Evolutionary conservation across 2,888 invertebrate genomes (phyloP), one percentile per base, ranked within the genome.

Genomic region (Hetaerina titia): DNA sequence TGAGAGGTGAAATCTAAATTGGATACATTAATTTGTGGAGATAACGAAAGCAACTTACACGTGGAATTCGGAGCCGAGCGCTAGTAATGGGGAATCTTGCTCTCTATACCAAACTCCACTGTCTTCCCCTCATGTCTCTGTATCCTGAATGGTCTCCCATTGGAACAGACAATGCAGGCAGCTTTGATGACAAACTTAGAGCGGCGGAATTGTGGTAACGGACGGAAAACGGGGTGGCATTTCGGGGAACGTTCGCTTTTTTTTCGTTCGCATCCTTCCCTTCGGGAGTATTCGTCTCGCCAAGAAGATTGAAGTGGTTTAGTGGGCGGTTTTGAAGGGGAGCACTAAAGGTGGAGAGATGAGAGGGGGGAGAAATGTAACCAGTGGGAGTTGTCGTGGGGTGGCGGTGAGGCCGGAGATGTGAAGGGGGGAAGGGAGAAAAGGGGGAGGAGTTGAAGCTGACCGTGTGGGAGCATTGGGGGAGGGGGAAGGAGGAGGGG

Each of bases 341-440:
- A 25, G 19, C 45, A 15, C 69, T 60, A 69, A 94, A 74, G 63
- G 81, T 60, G 15, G 58, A 63, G 60, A 58, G 69, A 87, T n/a
- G 69, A 88, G 31, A 57, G 92, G 22, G n/a, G 64, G 60, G 88
- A 17, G 19, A 69, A 9, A 81, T 81, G 81, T 60, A 58, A 25
- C 31, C 60, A 56, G 25, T 58, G 94, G 69, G 92, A 94, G 90
- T 74, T 88, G 89, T 64, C 63, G 74, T 69, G 81, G 57, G 81
- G 45, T 31, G 94, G 19, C 19, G 87, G 57, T 22, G 94, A 22
- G 60, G 94, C n/a, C 87, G 87, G 19, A 60, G 63, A 88, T 45
- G 31, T 58, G 69, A n/a, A 57, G 31, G 22, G 25, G 94, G n/a
- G 89, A 90, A n/a, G 58, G 94, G 57, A 45, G 74, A 74, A 17